Percentiles rank a stretch among this genome's conserved stretches.
These are phyloP conservation scores for Bursaphelenchus mucronatus DNA, from an alignment of 1,140 invertebrate genomes.

Conservation along the genomic window DNA sequence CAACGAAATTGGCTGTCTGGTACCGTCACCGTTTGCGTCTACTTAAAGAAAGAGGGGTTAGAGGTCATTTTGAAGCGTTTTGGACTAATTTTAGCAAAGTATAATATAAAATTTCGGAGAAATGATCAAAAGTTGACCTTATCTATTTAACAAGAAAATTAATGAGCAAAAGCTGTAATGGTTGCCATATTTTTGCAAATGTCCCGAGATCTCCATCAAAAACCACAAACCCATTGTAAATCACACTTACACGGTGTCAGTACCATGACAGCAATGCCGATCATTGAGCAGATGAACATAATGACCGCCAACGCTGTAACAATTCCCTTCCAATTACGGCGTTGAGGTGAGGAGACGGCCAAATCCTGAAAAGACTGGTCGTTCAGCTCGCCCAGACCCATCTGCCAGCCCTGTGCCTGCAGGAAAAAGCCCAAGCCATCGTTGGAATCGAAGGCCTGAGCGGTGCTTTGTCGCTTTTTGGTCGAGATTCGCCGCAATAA, in stretches of 20 bases:
- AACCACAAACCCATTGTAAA: too few relatives aligned
- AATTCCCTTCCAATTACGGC: constrained; percentile 50
- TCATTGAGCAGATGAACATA: constrained; percentile 38
- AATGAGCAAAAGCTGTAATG: not conserved
- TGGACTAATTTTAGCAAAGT: not conserved
- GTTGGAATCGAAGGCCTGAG: too few relatives aligned
- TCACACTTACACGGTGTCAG: constrained; percentile 42
- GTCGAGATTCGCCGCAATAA: too few relatives aligned
- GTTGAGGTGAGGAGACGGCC: constrained; percentile 31
- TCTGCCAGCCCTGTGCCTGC: too few relatives aligned
- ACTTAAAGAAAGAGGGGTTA: constrained; percentile 29
- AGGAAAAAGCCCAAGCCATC: too few relatives aligned
- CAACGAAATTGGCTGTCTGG: constrained; percentile 23
- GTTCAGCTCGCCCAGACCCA: not conserved
- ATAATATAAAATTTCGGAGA: not conserved
- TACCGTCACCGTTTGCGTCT: constrained; percentile 19
- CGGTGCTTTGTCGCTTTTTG: too few relatives aligned
- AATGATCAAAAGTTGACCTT: not conserved
- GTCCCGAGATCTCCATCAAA: too few relatives aligned
- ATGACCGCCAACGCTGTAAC: constrained; percentile 39
- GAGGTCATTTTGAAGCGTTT: not conserved
- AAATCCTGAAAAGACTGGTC: constrained; percentile 41
- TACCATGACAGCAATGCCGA: constrained; percentile 39
- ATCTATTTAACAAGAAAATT: not conserved
- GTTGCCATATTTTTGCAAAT: too few relatives aligned